These are phyloP conservation scores for Hirundo rustica DNA, from an alignment of 2,797 vertebrate species.

Conservation along the genomic window DNA sequence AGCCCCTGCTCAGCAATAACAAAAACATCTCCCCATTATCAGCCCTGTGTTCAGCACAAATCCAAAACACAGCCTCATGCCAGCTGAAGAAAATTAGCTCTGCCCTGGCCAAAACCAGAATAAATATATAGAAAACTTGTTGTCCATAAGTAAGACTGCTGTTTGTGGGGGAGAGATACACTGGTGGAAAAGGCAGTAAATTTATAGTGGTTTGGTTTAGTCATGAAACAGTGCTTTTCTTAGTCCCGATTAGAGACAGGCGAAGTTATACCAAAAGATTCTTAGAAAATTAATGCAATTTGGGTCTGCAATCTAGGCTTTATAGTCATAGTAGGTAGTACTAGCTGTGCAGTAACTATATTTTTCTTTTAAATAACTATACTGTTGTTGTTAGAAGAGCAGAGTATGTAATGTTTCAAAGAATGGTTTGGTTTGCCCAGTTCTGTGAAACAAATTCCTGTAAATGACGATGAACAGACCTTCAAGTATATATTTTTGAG, in stretches of 20 bases:
- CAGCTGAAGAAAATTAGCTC: neutral
- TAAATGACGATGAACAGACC: neutral
- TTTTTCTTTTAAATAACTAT: neutral
- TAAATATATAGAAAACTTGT: neutral
- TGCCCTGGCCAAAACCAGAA: neutral
- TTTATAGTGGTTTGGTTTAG: neutral
- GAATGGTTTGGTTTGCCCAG: neutral
- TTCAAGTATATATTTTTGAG: neutral
- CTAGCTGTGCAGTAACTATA: neutral
- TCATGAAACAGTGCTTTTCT: neutral
- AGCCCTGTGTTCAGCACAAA: neutral
- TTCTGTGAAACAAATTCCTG: neutral
- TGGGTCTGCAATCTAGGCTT: neutral
- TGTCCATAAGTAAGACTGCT: neutral
- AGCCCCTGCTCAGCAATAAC: neutral
- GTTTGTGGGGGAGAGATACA: neutral
- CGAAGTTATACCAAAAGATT: neutral
- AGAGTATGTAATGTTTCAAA: rapidly evolving
- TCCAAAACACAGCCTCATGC: neutral
- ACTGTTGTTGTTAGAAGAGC: neutral
- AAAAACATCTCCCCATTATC: neutral
- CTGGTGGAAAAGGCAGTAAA: neutral
- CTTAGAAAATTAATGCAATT: neutral
- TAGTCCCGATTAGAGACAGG: neutral
- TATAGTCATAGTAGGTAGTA: neutral